Conservation (phyloP, 2,888 invertebrate genomes). For the Pemphredon lugubris region DNA sequence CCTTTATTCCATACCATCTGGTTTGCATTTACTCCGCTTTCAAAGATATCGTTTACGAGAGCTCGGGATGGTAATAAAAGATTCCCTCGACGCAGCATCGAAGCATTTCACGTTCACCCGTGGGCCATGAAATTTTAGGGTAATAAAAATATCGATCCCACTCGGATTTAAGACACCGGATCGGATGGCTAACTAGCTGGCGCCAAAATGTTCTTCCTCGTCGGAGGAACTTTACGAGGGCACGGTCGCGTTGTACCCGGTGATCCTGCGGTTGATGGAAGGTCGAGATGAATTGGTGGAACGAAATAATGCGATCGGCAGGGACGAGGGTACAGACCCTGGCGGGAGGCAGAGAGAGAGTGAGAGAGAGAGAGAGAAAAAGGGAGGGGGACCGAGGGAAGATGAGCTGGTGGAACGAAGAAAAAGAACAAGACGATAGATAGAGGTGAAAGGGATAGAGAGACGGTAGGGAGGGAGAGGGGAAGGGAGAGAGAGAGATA, state of each 20-base stretch:
- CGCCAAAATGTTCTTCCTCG: constrained; percentile 13
- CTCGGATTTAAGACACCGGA: constrained; percentile 5
- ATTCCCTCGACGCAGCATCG: too few species aligned
- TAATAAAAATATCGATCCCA: not conserved
- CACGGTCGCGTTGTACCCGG: constrained; percentile 27
- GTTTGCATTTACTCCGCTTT: too few species aligned
- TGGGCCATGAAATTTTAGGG: not conserved
- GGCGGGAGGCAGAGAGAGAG: not conserved
- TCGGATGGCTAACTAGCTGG: constrained; percentile 29
- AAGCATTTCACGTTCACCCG: not conserved
- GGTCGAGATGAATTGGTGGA: constrained; percentile 64
- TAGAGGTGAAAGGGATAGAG: not conserved
- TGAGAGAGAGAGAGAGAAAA: constrained; percentile 20
- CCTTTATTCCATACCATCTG: too few species aligned
- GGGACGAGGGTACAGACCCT: not conserved
- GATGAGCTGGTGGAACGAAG: not conserved
- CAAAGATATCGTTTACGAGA: too few species aligned
- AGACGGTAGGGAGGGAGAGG: not conserved
- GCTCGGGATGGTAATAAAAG: too few species aligned
- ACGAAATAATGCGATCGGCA: constrained; percentile 65
- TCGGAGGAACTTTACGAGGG: constrained; percentile 1
- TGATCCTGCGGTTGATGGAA: constrained; percentile 57
- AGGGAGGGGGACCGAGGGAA: constrained; percentile 14
- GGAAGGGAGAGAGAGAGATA: constrained; percentile 23
- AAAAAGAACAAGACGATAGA: not conserved